Percentiles rank a stretch among this genome's conserved stretches.
Evolutionary conservation across 2,113 vertebrate genomes (phyloP).

Genomic region (Talpa occidentalis): DNA sequence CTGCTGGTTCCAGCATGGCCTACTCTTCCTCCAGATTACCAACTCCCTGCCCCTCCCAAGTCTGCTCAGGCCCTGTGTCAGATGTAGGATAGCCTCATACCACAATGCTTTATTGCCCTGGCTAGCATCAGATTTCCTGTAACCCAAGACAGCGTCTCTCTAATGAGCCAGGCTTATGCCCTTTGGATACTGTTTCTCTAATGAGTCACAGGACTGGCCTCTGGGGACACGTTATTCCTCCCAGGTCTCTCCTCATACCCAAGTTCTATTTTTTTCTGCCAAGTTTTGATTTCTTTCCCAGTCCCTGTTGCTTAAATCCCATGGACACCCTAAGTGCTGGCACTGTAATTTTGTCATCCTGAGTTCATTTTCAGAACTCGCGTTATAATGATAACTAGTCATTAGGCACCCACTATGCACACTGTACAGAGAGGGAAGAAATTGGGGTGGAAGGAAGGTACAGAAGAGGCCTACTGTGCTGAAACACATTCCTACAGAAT

Average conservation of each 20-base stretch:
- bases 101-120: not conserved
- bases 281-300: not conserved
- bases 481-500: not conserved
- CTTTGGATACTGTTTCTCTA: not conserved
- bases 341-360: not conserved
- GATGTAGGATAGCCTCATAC: not conserved
- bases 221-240: not conserved
- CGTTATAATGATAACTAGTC: not conserved
- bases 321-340: not conserved
- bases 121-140: not conserved
- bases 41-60: not conserved
- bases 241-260: not conserved
- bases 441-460: not conserved
- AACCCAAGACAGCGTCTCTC: not conserved
- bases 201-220: not conserved
- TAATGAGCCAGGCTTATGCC: not conserved
- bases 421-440: not conserved
- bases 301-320: not conserved
- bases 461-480: not conserved
- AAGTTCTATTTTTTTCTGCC: not conserved
- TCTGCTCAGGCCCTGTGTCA: not conserved
- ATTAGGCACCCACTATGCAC: not conserved
- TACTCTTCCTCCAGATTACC: not conserved
- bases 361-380: slow-evolving; percentile 32
- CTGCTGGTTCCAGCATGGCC: not conserved